Percentiles rank a stretch among this genome's conserved stretches.
phyloP scores from a whole-genome alignment of 1,140 invertebrate genomes.

The Heterodera carotae region DNA sequence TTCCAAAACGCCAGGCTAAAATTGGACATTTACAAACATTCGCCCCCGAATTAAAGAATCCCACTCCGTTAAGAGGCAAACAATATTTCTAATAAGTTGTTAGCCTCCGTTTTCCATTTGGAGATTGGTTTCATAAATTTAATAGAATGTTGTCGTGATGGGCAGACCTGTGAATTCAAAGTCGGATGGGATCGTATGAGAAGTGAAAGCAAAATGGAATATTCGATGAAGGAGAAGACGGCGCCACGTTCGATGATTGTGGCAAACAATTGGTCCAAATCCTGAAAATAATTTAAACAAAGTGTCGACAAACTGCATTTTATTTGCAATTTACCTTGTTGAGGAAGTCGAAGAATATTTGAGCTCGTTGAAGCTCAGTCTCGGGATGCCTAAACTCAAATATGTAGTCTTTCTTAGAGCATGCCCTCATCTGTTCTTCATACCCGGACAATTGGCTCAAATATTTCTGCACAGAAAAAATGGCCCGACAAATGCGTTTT shows the following conservation, averaged over 20 bases:
- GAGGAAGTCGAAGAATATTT: conserved; percentile 32
- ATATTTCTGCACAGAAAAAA: conserved; percentile 82
- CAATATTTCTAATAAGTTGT: not conserved
- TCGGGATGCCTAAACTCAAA: conserved; percentile 15
- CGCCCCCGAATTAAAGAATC: too few relatives aligned
- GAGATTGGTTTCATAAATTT: too few relatives aligned
- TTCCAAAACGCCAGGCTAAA: conserved; percentile 29
- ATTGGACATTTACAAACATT: not conserved
- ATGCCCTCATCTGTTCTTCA: not conserved
- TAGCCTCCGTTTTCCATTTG: not conserved
- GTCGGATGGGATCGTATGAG: conserved; percentile 24
- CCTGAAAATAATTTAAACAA: conserved; percentile 25
- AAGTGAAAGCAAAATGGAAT: conserved; percentile 26
- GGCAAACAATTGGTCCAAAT: conserved; percentile 25
- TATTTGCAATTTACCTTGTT: conserved; percentile 8
- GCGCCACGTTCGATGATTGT: conserved; percentile 28
- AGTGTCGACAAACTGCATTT: too few relatives aligned
- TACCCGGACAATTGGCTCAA: conserved; percentile 68
- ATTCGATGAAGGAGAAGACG: conserved; percentile 27
- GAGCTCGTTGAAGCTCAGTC: conserved; percentile 25
- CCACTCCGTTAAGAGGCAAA: too few relatives aligned
- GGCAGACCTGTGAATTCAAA: conserved; percentile 27
- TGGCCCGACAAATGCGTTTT: conserved; percentile 74
- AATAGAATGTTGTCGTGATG: too few relatives aligned
- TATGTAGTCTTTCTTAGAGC: not conserved